phyloP scores from a whole-genome alignment of 2,113 vertebrate genomes.

The Hyperopisus bebe region DNA sequence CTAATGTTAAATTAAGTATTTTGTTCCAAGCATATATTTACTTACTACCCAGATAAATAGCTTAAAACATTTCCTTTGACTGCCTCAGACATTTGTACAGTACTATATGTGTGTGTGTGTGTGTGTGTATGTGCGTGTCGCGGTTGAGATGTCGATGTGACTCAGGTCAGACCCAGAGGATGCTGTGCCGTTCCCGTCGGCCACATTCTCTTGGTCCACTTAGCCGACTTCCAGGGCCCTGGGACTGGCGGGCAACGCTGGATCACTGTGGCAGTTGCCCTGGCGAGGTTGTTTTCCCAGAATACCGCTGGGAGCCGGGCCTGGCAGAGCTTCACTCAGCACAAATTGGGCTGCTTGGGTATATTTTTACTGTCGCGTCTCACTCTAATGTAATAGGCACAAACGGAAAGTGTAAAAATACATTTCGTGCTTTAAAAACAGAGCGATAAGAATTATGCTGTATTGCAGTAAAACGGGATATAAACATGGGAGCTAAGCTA shows the following conservation, averaged over 20 bases:
- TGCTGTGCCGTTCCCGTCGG: not conserved
- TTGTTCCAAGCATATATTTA: not conserved
- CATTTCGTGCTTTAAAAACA: not conserved
- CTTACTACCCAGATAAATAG: not conserved
- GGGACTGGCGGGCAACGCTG: not conserved
- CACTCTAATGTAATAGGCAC: not conserved
- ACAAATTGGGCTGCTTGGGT: not conserved
- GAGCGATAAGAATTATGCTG: not conserved
- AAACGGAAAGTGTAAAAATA: not conserved
- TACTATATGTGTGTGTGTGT: not conserved
- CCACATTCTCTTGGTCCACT: not conserved
- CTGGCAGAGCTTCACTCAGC: not conserved
- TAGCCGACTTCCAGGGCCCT: not conserved
- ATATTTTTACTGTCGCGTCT: not conserved
- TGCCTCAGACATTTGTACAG: not conserved
- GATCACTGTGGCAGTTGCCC: not conserved
- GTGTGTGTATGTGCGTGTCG: not conserved
- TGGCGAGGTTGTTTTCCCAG: not conserved
- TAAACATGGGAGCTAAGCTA: not conserved
- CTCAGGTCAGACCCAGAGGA: not conserved
- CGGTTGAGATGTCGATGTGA: not conserved
- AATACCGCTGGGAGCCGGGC: not conserved
- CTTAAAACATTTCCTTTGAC: not conserved
- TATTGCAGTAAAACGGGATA: not conserved
- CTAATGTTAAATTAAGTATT: not conserved